Conservation (phyloP, 2,888 invertebrate species). For the Schizotus pectinicornis region DNA sequence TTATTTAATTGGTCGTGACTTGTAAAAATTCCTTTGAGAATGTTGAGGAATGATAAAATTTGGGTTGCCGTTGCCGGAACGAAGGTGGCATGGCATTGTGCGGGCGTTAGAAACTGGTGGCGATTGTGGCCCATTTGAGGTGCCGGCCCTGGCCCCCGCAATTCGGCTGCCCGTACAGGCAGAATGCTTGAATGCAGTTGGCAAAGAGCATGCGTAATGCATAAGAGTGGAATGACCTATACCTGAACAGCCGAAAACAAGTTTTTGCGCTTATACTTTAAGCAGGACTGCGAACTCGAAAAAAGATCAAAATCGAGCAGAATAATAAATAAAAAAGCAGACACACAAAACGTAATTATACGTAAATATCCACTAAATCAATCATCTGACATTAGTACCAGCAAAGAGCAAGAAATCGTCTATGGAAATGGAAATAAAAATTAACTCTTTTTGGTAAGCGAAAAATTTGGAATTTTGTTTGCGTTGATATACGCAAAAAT, state of each 20-base stretch:
- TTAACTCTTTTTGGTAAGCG: constrained; percentile 8
- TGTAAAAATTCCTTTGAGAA: no score
- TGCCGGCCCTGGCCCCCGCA: no score
- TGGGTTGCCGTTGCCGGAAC: no score
- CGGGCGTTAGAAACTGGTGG: no score
- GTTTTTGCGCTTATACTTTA: constrained; percentile 51
- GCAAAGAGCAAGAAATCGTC: no score
- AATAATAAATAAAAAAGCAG: constrained; percentile 49
- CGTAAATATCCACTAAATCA: constrained; percentile 31
- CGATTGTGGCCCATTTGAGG: no score
- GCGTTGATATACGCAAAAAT: constrained; percentile 19
- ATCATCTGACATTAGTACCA: neutral
- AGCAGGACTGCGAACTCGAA: constrained; percentile 44
- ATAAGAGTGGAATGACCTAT: constrained; percentile 54
- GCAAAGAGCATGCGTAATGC: constrained; percentile 39
- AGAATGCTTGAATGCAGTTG: constrained; percentile 41
- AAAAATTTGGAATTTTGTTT: constrained; percentile 21
- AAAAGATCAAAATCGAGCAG: constrained; percentile 37
- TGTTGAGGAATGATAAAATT: no score
- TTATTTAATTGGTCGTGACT: no score
- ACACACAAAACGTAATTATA: constrained; percentile 39
- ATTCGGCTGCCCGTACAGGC: no score
- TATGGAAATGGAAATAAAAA: no score
- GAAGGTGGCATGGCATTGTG: no score
- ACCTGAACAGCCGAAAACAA: constrained; percentile 53